phyloP scores from a whole-genome alignment of 1,140 invertebrate species.

The Colletes latitarsis region DNA sequence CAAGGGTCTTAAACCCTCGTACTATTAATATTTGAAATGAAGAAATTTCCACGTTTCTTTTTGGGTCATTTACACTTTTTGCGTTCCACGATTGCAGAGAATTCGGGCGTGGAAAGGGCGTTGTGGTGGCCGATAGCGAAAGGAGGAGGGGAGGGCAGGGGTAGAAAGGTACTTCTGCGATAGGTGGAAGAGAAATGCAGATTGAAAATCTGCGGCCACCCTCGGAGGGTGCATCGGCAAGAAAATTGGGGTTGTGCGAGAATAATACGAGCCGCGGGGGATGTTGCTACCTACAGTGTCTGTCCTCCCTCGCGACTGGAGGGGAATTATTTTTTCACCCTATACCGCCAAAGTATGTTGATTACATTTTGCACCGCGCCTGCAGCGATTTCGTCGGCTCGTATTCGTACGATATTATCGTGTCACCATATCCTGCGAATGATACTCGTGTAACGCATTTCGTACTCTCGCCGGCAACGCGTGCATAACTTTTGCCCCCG shows the following conservation, averaged over 20 bases:
- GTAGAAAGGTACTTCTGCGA: constrained; percentile 7
- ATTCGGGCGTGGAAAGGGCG: constrained; percentile 29
- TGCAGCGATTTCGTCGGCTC: constrained; percentile 39
- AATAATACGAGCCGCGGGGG: constrained; percentile 56
- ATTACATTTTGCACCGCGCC: constrained; percentile 54
- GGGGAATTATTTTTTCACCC: constrained; percentile 54
- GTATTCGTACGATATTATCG: constrained; percentile 35
- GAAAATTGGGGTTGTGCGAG: constrained; percentile 64
- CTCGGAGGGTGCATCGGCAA: constrained; percentile 61
- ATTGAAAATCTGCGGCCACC: constrained; percentile 63
- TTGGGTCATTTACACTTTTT: constrained; percentile 46
- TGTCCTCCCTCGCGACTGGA: neutral
- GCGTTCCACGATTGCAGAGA: constrained; percentile 26
- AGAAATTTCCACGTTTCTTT: neutral
- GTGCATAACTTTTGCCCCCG: neutral
- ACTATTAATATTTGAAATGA: too few relatives aligned
- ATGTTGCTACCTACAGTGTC: constrained; percentile 8
- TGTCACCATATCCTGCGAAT: neutral
- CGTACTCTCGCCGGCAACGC: neutral
- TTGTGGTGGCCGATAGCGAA: neutral
- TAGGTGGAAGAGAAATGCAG: constrained; percentile 63
- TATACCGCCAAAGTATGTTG: constrained; percentile 58
- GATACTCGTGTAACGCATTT: constrained; percentile 39
- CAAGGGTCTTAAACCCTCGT: too few relatives aligned
- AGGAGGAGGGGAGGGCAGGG: too few relatives aligned